Base-by-base conservation (phyloP, 2,113 vertebrate genomes). In the Passer montanus region DNA sequence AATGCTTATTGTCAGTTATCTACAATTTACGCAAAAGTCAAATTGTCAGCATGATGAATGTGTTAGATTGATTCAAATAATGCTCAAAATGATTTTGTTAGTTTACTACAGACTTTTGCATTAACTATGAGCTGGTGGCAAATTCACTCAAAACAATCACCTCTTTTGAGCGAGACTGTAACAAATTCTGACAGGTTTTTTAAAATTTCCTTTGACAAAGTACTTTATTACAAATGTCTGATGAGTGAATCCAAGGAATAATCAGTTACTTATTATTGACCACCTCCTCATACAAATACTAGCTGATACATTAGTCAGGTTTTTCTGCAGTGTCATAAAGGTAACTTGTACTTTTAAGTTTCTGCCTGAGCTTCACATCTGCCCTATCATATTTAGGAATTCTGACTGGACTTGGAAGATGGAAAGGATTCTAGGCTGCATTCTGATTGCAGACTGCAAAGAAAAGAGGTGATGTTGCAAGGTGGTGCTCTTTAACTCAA, bases 51-150 rank as follows among this genome's bases (percentile, higher is more conserved):
- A 90, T 91, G 44, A 55, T 84, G 63, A 89, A 74, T 95, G 80
- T 59, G 15, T 63, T 81, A 59, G n/a, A 7, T 55, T 91, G 73
- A 89, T 76, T 91, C 55, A 92, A 94, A 96, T 94, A 96, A 95
- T 39, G 9, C 69, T 93, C 47, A 44, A 13, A 73, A 91, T 72
- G 11, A 70, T 79, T 83, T 41, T 69, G 82, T 74, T 91, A 11
- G 47, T 93, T 97, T 94, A 82, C 41, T 91, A 43, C n/a, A 94
- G 69, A 78, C 30, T 77, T 91, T 30, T 53, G 88, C 84, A 93
- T 94, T 86, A 90, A 70, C 63, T 80, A 10, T 11, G 47, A 24
- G 46, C 52, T 79, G 43, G 22, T 76, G 10, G 53, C 79, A 90
- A 91, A 90, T 74, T 53, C 50, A 31, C 46, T 91, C 22, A 30